Base-by-base conservation (phyloP, 2,888 invertebrate genomes). In the Sesia apiformis region DNA sequence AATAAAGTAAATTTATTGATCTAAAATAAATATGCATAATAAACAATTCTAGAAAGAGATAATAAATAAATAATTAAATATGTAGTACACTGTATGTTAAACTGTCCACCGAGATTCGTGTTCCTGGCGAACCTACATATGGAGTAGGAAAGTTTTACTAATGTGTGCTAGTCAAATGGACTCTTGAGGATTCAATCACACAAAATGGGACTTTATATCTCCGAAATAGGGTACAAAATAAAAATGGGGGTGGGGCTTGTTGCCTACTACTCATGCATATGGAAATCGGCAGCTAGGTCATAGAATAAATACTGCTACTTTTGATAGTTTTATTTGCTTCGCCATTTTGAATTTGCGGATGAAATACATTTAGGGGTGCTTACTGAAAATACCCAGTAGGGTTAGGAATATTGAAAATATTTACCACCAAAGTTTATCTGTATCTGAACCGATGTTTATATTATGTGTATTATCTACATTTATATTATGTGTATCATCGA, bases 151-250 rank as follows among this genome's bases (percentile, higher is more conserved):
- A 84, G 83, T 86, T 86, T 87, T 86, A 87, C 86, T 87, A 87
- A 88, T 88, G 83, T 80, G 81, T 77, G 75, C 83, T 84, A 88
- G 87, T 86, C 87, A 88, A 87, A 88, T 87, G 86, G 86, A 84
- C 85, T 83, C 84, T 78, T 70, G 84, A 78, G 84, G 67, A 65
- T 72, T 65, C 58, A 60, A 61, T 62, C 74, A 69, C 68, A 64
- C 72, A 69, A 88, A 80, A 81, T 74, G 65, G 67, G 63, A 65
- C 79, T 72, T 68, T 84, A 78, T 59, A 57, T 57, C 64, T 60
- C 58, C 53, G 65, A 57, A 53, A 70, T 74, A 83, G 66, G 69
- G 83, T 69, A 59, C 67, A 76, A 65, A 75, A 69, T 76, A 63
- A 66, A 63, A 69, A 62, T 53, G 63, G 55, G 57, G 63, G 6